Evolutionary conservation across 2,113 vertebrate species (phyloP), one percentile per base, ranked within the genome.

Genomic region (Semicossyphus pulcher): DNA sequence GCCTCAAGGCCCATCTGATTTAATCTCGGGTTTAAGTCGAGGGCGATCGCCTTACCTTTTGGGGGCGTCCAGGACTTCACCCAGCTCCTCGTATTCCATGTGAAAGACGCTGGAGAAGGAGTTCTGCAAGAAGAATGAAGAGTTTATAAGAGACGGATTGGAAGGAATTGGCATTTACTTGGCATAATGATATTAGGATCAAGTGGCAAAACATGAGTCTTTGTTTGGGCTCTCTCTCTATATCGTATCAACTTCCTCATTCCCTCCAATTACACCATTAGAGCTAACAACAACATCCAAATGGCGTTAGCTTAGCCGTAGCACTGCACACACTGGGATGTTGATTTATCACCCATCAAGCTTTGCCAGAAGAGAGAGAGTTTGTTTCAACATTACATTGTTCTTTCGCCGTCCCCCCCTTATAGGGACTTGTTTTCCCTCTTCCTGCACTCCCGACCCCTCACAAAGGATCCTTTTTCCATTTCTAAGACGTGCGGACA

Each of bases 71-170:
- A 93, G 56, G 41, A 94, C 83, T 61, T 95, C 93, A 39, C 89
- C 84, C 29, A 96, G 88, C 74, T 97, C 95, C 48, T 98, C 94
- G 52, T 94, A 95, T 76, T 97, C 96, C 97, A 99, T 99, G 86
- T 99, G 96, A 89, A 99, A 99, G 69, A 98, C 95, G 45, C 96
- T 96, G 81, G 97, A 97, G 92, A 99, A 99, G 26, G 96, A 95
- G 87, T 98, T 96, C 97, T 99, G 92, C 36, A 86, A 72, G 54
- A 42, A 65, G 47, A 81, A 76, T 10, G 15, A 51, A 54, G 48
- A 32, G 5, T 42, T 18, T 42, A 53, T 44, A 49, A 28, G 31
- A 51, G 21, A 75, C 34, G 11, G 20, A 29, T 36, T 34, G 21
- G 14, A 2, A 23, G 10, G 48, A 10, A 37, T 44, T 10, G 0